Evolutionary conservation across 2,888 invertebrate species (phyloP).

Genomic region (Acrobasis repandana): DNA sequence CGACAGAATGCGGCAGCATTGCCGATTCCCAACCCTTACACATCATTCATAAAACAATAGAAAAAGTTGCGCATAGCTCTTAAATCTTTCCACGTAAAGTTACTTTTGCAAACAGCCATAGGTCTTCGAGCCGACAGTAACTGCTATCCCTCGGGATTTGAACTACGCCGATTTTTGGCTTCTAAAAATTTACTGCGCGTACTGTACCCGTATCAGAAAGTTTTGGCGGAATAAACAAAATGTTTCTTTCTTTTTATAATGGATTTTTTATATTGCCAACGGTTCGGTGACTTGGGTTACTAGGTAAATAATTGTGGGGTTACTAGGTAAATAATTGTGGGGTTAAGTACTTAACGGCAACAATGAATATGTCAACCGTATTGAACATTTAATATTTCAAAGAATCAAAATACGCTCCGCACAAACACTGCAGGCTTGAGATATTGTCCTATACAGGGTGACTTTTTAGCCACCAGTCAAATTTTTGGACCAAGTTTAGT

Average conservation of each 20-base stretch:
- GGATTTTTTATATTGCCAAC: not conserved
- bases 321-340: too few species aligned
- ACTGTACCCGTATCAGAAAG: constrained; percentile 25
- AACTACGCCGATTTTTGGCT: constrained; percentile 32
- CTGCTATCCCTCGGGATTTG: constrained; percentile 34
- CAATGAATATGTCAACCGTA: too few species aligned
- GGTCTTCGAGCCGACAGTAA: constrained; percentile 30
- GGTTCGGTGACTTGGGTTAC: too few species aligned
- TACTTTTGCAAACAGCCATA: constrained; percentile 32
- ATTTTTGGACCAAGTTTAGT: too few species aligned
- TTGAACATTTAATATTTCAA: too few species aligned
- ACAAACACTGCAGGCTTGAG: too few species aligned
- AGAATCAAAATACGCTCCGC: too few species aligned
- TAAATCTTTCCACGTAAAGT: constrained; percentile 29
- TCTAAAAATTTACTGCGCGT: constrained; percentile 30
- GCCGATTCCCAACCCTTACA: constrained; percentile 5
- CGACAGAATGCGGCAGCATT: not conserved
- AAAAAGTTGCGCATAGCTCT: constrained; percentile 19
- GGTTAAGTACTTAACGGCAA: too few species aligned
- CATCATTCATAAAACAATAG: constrained; percentile 24
- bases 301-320: too few species aligned
- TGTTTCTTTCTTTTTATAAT: not conserved
- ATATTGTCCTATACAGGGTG: too few species aligned
- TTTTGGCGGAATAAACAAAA: constrained; percentile 21
- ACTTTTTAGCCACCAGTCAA: too few species aligned